Percentiles rank a stretch among this genome's conserved stretches.
Conservation (phyloP, 2,888 invertebrate genomes). For the Neocrepidodera transversa region DNA sequence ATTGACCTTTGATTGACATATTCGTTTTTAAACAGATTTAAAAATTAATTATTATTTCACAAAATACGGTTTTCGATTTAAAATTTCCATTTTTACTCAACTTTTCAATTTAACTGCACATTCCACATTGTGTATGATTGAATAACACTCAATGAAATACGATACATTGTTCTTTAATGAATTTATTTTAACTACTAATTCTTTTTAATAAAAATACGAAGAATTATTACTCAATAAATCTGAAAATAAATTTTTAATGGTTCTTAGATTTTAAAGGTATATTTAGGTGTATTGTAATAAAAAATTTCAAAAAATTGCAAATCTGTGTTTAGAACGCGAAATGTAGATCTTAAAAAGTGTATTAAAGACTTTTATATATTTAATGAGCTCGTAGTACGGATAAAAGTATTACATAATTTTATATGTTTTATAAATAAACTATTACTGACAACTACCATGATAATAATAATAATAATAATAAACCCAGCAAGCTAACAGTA, state of each 20-base stretch:
- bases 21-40: no score
- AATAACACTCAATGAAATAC: conserved; percentile 4
- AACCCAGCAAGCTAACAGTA: no score
- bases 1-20: no score
- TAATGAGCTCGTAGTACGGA: no score
- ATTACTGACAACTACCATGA: no score
- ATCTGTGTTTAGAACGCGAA: conserved; percentile 14
- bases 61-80: neutral
- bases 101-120: neutral
- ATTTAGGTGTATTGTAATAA: conserved; percentile 24
- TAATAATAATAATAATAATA: no score
- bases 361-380: no score
- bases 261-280: conserved; percentile 13
- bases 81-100: neutral
- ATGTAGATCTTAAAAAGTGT: no score
- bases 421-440: no score
- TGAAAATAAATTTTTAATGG: conserved; percentile 24
- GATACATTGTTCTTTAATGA: conserved; percentile 11
- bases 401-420: no score
- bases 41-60: neutral
- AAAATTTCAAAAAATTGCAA: conserved; percentile 19
- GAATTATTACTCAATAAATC: conserved; percentile 28
- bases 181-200: conserved; percentile 13
- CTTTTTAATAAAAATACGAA: conserved; percentile 18
- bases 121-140: neutral